These are phyloP conservation scores for Lepidurus couesii DNA, from an alignment of 1,140 invertebrate species.

Conservation along the genomic window DNA sequence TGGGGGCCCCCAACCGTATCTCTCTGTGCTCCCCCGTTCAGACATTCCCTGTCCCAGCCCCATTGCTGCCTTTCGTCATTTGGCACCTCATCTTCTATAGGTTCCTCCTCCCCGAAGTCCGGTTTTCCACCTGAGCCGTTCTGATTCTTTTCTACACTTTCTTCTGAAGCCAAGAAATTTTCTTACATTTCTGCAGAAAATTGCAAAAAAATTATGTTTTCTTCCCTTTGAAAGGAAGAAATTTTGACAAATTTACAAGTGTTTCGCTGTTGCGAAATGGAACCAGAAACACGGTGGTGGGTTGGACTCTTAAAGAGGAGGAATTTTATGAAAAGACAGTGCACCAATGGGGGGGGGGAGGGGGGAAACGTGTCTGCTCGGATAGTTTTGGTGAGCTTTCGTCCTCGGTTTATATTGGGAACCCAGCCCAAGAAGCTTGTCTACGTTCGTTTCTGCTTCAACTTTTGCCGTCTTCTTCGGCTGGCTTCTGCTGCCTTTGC, in stretches of 20 bases:
- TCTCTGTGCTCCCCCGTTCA: conserved; percentile 13
- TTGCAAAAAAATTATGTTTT: no score
- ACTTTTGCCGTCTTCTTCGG: not conserved
- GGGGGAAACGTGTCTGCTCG: not conserved
- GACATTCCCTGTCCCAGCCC: not conserved
- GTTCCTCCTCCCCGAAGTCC: not conserved
- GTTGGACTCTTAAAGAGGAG: no score
- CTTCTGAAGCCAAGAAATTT: not conserved
- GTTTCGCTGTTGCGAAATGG: no score
- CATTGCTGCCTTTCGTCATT: not conserved
- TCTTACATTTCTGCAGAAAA: no score
- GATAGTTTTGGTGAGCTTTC: not conserved
- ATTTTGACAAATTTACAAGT: no score
- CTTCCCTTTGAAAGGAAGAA: no score
- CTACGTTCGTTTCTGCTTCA: not conserved
- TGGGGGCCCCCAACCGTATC: not conserved
- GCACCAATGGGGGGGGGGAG: not conserved
- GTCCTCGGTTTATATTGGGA: conserved; percentile 18
- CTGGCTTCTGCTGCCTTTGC: not conserved
- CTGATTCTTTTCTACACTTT: not conserved
- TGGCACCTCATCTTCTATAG: not conserved
- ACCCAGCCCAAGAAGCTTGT: conserved; percentile 20
- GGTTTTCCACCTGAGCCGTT: not conserved
- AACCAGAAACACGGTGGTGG: no score
- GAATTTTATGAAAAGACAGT: not conserved